Evolutionary conservation across 2,888 invertebrate genomes (phyloP).

Genomic region (Hetaerina titia): DNA sequence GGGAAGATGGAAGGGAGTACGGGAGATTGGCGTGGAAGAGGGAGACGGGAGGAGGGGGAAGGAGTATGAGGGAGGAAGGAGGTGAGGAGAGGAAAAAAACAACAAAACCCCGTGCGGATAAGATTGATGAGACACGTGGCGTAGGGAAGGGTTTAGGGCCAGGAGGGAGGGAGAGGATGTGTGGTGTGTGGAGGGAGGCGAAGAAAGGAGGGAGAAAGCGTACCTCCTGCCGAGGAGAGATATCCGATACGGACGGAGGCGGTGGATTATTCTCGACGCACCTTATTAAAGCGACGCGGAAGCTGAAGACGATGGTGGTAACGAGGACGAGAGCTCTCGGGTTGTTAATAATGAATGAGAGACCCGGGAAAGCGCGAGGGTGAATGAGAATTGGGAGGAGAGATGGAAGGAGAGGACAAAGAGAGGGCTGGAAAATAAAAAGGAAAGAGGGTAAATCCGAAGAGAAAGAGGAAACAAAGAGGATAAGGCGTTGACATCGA

Average conservation of each 20-base stretch:
- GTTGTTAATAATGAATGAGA: conserved; percentile 22
- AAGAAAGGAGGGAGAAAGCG: neutral
- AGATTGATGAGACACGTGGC: neutral
- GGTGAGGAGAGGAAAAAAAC: neutral
- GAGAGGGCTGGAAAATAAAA: neutral
- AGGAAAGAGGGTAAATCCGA: neutral
- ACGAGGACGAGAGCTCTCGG: conserved; percentile 10
- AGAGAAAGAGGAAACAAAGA: neutral
- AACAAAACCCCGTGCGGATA: neutral
- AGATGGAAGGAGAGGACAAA: neutral
- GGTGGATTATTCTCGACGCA: conserved; percentile 20
- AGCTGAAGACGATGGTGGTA: neutral
- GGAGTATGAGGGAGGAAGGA: neutral
- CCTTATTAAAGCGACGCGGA: conserved; percentile 43
- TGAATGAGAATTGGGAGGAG: neutral
- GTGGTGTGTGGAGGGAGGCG: too few species aligned
- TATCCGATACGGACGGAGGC: neutral
- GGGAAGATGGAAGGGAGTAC: neutral
- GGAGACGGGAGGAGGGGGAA: too few species aligned
- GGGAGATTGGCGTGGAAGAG: neutral
- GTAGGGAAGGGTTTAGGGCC: neutral
- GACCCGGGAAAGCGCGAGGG: neutral
- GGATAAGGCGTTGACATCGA: neutral
- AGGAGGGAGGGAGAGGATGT: neutral
- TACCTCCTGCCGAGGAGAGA: conserved; percentile 31